These are phyloP conservation scores for Xestia ashworthii DNA, from an alignment of 2,888 invertebrate genomes.

Conservation along the genomic window DNA sequence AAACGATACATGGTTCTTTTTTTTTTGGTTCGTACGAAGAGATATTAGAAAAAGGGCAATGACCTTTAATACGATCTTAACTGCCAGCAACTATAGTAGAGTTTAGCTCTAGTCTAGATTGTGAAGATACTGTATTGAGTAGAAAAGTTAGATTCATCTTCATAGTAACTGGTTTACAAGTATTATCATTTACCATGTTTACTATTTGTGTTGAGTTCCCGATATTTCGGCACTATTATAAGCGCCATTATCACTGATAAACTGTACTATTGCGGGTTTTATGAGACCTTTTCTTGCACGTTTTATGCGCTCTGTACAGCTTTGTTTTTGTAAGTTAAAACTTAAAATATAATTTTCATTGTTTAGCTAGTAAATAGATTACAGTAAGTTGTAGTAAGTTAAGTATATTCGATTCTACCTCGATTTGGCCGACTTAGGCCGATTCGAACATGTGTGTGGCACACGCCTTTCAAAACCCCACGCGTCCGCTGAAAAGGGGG, in stretches of 20 bases:
- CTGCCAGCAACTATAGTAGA: not conserved
- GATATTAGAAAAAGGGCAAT: no score
- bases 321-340: not conserved
- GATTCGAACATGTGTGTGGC: no score
- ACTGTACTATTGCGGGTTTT: not conserved
- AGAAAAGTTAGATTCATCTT: not conserved
- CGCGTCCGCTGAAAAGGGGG: not conserved
- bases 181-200: not conserved
- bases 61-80: no score
- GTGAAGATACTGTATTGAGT: not conserved
- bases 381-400: no score
- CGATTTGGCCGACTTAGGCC: no score
- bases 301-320: not conserved
- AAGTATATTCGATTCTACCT: no score
- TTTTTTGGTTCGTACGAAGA: no score
- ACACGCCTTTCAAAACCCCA: not conserved
- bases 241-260: not conserved
- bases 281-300: not conserved
- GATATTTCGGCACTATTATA: not conserved
- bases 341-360: no score
- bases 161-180: not conserved
- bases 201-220: not conserved
- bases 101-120: not conserved
- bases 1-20: no score
- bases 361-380: no score